phyloP scores from a whole-genome alignment of 2,113 vertebrate genomes.

The Sturnus vulgaris region DNA sequence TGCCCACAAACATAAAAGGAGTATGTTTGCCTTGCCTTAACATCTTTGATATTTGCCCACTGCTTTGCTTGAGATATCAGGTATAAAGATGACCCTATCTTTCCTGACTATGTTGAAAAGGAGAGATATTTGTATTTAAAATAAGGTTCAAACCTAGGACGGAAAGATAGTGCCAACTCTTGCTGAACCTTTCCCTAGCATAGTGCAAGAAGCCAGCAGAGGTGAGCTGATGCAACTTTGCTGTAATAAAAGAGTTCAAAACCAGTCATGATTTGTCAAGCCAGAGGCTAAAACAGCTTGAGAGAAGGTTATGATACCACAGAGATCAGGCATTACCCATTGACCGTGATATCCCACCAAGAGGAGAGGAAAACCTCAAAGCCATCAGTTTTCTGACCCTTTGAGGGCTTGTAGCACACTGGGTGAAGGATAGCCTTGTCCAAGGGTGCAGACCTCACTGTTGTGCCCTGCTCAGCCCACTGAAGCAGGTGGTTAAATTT shows the following conservation, averaged over 20 bases:
- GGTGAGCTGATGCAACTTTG: conserved; percentile 27
- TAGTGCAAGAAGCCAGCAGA: background rate
- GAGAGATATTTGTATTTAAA: conserved; percentile 41
- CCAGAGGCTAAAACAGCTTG: background rate
- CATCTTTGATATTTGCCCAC: conserved; percentile 51
- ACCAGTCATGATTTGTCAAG: background rate
- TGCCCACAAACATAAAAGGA: conserved; percentile 58
- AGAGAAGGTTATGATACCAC: background rate
- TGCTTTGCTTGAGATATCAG: conserved; percentile 45
- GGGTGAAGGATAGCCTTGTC: background rate
- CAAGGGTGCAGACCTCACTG: background rate
- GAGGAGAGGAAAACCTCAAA: background rate
- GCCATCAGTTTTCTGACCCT: background rate
- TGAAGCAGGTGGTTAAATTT: background rate
- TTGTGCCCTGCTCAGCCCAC: background rate
- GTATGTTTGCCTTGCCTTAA: conserved; percentile 47
- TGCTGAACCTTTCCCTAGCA: background rate
- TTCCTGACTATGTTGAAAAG: conserved; percentile 21
- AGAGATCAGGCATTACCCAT: background rate
- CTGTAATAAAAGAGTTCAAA: conserved; percentile 15
- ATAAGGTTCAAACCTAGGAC: background rate
- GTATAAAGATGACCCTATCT: conserved; percentile 56
- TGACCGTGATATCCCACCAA: background rate
- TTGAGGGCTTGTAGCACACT: accelerated
- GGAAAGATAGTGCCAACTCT: background rate